phyloP scores from a whole-genome alignment of 2,888 invertebrate genomes.

The Ophion costatus region DNA sequence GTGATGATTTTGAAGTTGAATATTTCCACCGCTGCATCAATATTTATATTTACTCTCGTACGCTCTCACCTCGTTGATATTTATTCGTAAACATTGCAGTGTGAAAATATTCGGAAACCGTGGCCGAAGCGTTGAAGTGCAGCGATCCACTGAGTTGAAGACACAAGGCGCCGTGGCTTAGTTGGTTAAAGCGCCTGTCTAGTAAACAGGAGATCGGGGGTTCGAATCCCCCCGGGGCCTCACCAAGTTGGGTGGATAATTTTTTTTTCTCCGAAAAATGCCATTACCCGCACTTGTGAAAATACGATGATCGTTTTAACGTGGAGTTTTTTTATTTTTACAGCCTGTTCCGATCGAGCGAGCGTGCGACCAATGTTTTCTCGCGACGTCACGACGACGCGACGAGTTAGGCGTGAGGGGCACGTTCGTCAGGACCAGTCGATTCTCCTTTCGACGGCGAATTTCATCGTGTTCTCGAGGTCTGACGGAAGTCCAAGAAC shows the following conservation, averaged over 20 bases:
- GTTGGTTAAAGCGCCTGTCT: slow-evolving; percentile 91
- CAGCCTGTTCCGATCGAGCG: neutral
- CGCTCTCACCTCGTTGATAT: neutral
- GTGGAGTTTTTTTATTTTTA: neutral
- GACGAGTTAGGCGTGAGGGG: neutral
- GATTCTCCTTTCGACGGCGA: neutral
- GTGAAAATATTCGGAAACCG: neutral
- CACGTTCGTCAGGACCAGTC: neutral
- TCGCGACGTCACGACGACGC: neutral
- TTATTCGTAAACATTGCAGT: neutral
- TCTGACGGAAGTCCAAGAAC: slow-evolving; percentile 23
- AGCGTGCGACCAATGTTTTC: neutral
- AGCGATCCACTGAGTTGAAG: neutral
- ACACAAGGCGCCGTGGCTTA: slow-evolving; percentile 89
- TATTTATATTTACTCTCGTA: neutral
- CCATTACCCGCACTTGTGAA: neutral
- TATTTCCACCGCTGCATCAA: neutral
- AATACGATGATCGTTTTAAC: neutral
- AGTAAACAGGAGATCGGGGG: slow-evolving; percentile 89
- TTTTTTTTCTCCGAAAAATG: slow-evolving; percentile 81
- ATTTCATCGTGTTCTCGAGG: neutral
- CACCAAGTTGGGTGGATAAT: slow-evolving; percentile 92
- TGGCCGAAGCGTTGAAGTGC: slow-evolving; percentile 2
- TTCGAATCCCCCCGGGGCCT: slow-evolving; percentile 87
- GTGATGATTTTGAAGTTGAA: neutral